Evolutionary conservation across 1,140 invertebrate species (phyloP).

Genomic region (Glossosoma conforme): DNA sequence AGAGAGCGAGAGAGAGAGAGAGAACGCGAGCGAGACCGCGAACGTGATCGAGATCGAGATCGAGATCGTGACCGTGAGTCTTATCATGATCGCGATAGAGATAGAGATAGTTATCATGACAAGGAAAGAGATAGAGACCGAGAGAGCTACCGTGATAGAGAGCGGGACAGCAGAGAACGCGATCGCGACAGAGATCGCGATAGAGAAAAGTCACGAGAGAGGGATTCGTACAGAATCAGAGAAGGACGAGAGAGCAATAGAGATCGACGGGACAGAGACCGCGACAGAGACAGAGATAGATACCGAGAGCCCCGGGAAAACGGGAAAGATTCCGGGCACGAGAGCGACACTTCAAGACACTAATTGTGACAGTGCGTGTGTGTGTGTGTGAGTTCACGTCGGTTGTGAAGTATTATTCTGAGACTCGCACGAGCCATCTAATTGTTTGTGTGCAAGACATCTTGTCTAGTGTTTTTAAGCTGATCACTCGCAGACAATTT

Average conservation of each 20-base stretch:
- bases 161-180: slow-evolving; percentile 36
- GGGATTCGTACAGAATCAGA: slow-evolving; percentile 38
- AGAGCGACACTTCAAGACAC: slow-evolving; percentile 50
- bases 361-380: slow-evolving; percentile 34
- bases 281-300: slow-evolving; percentile 43
- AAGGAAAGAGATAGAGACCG: slow-evolving; percentile 40
- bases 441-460: background rate
- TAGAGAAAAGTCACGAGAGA: slow-evolving; percentile 37
- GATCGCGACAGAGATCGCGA: slow-evolving; percentile 35
- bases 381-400: slow-evolving; percentile 7
- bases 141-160: slow-evolving; percentile 37
- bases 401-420: slow-evolving; percentile 14
- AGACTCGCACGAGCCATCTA: background rate
- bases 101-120: slow-evolving; percentile 41
- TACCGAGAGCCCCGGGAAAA: slow-evolving; percentile 46
- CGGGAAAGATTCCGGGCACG: slow-evolving; percentile 47
- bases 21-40: slow-evolving; percentile 17
- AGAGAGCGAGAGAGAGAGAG: slow-evolving; percentile 18
- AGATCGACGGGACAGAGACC: slow-evolving; percentile 37
- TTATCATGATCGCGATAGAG: slow-evolving; percentile 37
- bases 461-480: no score
- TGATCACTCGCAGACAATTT: no score
- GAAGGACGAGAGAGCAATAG: slow-evolving; percentile 38
- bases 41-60: slow-evolving; percentile 13
- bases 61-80: no score